phyloP scores from a whole-genome alignment of 2,888 invertebrate species.

The Nomada ruficornis region DNA sequence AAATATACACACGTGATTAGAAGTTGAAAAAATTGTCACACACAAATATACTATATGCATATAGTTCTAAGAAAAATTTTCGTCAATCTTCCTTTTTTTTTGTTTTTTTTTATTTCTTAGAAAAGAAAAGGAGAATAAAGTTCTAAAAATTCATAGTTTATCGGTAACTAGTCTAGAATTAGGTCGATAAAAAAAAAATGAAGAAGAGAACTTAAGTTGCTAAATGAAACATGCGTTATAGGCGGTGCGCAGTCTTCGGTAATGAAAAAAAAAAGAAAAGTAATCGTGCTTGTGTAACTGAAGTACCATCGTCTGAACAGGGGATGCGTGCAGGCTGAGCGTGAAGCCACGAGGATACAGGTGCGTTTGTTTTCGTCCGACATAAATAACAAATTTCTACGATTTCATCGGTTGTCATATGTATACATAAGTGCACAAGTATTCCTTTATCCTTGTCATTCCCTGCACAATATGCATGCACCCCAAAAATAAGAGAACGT shows the following conservation, averaged over 20 bases:
- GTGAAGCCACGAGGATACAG: slow-evolving; percentile 40
- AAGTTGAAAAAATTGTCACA: slow-evolving; percentile 43
- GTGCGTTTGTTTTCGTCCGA: slow-evolving; percentile 17
- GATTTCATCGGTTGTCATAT: not conserved
- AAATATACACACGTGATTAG: slow-evolving; percentile 64
- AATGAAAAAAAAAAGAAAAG: slow-evolving; percentile 51
- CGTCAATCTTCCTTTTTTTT: slow-evolving; percentile 7
- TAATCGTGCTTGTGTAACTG: slow-evolving; percentile 57
- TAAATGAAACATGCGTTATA: slow-evolving; percentile 61
- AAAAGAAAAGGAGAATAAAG: slow-evolving; percentile 25
- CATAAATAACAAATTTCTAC: slow-evolving; percentile 23
- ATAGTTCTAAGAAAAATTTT: slow-evolving; percentile 33
- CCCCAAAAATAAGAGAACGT: slow-evolving; percentile 19
- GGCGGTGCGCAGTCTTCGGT: slow-evolving; percentile 61
- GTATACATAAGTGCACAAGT: not conserved
- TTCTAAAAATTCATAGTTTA: slow-evolving; percentile 22
- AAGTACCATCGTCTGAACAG: slow-evolving; percentile 58
- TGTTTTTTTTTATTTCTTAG: not conserved
- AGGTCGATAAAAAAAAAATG: slow-evolving; percentile 19
- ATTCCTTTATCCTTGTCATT: slow-evolving; percentile 34
- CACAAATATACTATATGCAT: slow-evolving; percentile 30
- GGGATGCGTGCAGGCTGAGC: slow-evolving; percentile 45
- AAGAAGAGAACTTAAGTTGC: slow-evolving; percentile 46
- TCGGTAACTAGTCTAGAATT: slow-evolving; percentile 49
- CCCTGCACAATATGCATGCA: slow-evolving; percentile 46